A percentile compares a stretch with the other conserved stretches of the same genome.
phyloP scores from a whole-genome alignment of 2,888 invertebrate species.

The Nomada hirtipes region DNA sequence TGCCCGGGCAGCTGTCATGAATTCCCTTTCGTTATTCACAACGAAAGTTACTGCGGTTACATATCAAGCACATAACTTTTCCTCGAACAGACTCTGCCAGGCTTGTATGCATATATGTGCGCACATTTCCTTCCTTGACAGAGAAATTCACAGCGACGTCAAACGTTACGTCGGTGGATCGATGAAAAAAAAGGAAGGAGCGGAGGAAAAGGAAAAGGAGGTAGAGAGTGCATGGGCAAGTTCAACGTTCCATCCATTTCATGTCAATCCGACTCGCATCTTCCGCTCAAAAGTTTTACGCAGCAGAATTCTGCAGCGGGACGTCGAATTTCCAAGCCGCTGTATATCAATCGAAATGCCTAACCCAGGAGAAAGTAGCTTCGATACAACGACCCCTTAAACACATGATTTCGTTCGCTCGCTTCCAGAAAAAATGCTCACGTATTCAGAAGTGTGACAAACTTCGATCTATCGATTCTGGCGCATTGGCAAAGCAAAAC shows the following conservation, averaged over 20 bases:
- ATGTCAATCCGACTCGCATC: constrained; percentile 54
- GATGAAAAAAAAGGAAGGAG: constrained; percentile 14
- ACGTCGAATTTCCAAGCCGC: constrained; percentile 52
- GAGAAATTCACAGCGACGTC: constrained; percentile 27
- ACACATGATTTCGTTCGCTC: neutral
- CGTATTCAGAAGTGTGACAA: neutral
- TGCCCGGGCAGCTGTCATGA: too few species aligned
- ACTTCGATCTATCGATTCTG: neutral
- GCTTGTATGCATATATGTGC: too few species aligned
- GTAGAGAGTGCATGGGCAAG: constrained; percentile 9
- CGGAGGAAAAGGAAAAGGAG: neutral
- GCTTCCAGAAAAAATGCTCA: neutral
- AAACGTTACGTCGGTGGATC: constrained; percentile 14
- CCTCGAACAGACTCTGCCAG: too few species aligned
- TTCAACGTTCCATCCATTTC: constrained; percentile 53
- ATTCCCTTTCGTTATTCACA: too few species aligned
- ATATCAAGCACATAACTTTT: too few species aligned
- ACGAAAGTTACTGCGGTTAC: too few species aligned
- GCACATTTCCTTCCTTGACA: constrained; percentile 4
- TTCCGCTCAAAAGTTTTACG: constrained; percentile 53
- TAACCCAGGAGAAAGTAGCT: constrained; percentile 48
- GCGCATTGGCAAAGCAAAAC: neutral
- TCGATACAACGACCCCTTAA: constrained; percentile 23
- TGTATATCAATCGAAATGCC: constrained; percentile 38
- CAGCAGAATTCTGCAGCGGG: constrained; percentile 38